Percentiles rank a stretch among this genome's conserved stretches.
These are phyloP conservation scores for Chelonus insularis DNA, from an alignment of 1,140 invertebrate species.

Conservation along the genomic window DNA sequence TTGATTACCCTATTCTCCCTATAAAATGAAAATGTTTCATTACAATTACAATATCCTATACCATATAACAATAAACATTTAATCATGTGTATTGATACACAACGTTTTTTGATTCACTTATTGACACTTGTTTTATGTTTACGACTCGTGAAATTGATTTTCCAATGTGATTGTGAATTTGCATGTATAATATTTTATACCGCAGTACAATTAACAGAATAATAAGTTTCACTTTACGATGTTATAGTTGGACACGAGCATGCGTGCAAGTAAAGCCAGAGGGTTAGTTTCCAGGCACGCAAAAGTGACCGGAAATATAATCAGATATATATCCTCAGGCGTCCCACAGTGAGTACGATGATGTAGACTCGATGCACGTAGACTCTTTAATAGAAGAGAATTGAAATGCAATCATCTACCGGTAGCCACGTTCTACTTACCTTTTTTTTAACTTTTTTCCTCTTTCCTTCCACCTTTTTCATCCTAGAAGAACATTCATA, in stretches of 20 bases:
- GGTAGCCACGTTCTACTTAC: constrained; percentile 21
- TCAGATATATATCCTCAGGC: constrained; percentile 7
- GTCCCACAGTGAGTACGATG: constrained; percentile 1
- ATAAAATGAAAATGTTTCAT: too few species aligned
- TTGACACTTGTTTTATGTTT: constrained; percentile 13
- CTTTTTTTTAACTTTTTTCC: not conserved
- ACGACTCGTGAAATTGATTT: constrained; percentile 17
- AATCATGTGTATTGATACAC: not conserved
- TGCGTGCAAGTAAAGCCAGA: constrained; percentile 1
- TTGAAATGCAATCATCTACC: constrained; percentile 30
- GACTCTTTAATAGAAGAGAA: constrained; percentile 30
- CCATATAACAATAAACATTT: too few species aligned
- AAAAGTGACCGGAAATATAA: constrained; percentile 21
- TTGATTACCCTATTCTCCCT: too few species aligned
- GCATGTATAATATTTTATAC: constrained; percentile 16
- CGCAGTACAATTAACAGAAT: constrained; percentile 12
- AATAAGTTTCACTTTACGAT: constrained; percentile 10
- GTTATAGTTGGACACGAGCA: not conserved
- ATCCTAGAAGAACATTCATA: not conserved
- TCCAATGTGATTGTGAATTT: constrained; percentile 1
- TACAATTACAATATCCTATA: too few species aligned
- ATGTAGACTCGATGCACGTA: constrained; percentile 27
- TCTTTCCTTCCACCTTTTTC: not conserved
- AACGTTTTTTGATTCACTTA: constrained; percentile 10
- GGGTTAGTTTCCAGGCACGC: constrained; percentile 6